Percentiles rank a stretch among this genome's conserved stretches.
Evolutionary conservation across 2,888 invertebrate genomes (phyloP).

Genomic region (Lasioglossum oenotherae): DNA sequence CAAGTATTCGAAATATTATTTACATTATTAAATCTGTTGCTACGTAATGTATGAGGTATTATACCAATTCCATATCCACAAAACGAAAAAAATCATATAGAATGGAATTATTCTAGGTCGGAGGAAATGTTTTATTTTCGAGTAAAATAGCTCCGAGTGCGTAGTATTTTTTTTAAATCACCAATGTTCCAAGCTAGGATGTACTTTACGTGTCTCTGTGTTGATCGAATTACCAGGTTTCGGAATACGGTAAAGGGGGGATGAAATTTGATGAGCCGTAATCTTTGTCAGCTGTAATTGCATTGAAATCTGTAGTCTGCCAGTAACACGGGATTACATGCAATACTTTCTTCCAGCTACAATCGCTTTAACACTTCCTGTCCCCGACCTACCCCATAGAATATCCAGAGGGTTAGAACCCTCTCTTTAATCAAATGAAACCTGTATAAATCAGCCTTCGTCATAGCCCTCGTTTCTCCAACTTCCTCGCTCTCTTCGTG

Average conservation of each 20-base stretch:
- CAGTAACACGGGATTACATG: not conserved
- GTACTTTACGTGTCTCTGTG: not conserved
- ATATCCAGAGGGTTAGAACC: conserved; percentile 8
- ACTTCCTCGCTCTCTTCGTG: not conserved
- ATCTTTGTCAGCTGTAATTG: conserved; percentile 1
- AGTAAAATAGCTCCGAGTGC: too few relatives aligned
- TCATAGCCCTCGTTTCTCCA: not conserved
- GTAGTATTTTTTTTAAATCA: not conserved
- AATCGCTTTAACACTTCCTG: conserved; percentile 6
- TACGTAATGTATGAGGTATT: too few relatives aligned
- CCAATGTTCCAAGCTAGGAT: not conserved
- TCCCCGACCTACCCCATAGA: not conserved
- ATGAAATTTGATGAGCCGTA: not conserved
- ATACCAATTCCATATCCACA: too few relatives aligned
- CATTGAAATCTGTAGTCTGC: not conserved
- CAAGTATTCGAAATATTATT: too few relatives aligned
- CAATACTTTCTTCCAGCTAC: conserved; percentile 3
- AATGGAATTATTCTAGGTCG: too few relatives aligned
- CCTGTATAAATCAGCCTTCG: conserved; percentile 1
- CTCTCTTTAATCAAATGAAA: conserved; percentile 11
- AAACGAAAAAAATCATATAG: too few relatives aligned
- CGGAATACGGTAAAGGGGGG: not conserved
- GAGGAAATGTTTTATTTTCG: too few relatives aligned
- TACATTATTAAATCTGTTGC: too few relatives aligned
- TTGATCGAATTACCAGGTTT: not conserved